These are phyloP conservation scores for Drosophila cardini DNA, from an alignment of 1,140 invertebrate genomes.

Conservation along the genomic window DNA sequence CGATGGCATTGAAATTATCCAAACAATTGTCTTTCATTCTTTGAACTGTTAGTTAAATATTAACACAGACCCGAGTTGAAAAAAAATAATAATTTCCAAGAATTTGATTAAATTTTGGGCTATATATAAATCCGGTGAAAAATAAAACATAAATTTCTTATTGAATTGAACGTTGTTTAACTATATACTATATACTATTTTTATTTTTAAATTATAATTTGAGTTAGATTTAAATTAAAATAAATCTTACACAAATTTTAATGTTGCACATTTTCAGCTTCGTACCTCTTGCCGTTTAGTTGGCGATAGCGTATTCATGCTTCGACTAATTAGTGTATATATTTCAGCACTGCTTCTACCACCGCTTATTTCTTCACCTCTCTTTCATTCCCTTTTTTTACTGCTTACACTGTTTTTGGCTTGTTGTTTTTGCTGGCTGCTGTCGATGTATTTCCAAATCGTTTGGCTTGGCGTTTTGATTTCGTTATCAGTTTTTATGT, in stretches of 20 bases:
- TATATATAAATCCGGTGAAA: no score
- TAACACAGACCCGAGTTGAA: not conserved
- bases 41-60: not conserved
- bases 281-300: not conserved
- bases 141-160: no score
- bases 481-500: conserved; percentile 83
- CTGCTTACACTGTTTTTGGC: not conserved
- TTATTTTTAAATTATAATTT: no score
- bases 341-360: not conserved
- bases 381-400: not conserved
- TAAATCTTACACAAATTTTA: no score
- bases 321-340: not conserved
- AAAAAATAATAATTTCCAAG: no score
- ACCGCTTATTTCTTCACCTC: not conserved
- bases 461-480: conserved; percentile 80
- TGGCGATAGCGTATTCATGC: conserved; percentile 22
- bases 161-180: no score
- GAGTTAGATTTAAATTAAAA: no score
- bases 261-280: no score
- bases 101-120: no score
- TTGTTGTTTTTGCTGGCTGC: conserved; percentile 33
- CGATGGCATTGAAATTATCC: not conserved
- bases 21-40: not conserved
- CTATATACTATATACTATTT: no score
- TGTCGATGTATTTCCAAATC: conserved; percentile 79